Conservation (phyloP, 2,797 vertebrate genomes). For the Channa striata region DNA sequence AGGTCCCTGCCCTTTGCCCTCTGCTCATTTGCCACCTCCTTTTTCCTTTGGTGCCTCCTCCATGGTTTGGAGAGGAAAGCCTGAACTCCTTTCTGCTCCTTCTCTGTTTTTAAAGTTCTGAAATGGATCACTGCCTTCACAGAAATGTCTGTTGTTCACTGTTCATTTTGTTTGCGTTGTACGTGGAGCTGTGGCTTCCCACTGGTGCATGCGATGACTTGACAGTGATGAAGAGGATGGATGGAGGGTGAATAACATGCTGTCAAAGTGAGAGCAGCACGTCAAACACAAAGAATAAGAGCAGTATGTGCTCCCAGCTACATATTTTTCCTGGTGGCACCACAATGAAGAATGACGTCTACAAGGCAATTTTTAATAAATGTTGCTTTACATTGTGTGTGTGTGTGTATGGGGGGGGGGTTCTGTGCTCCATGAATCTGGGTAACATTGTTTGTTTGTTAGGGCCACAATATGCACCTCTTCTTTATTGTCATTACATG, state of each 20-base stretch:
- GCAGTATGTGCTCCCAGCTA: conserved; percentile 10
- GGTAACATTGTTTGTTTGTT: not conserved
- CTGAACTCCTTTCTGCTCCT: not conserved
- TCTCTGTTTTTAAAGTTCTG: conserved; percentile 4
- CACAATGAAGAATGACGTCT: not conserved
- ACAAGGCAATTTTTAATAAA: too few relatives aligned
- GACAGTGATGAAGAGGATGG: conserved; percentile 62
- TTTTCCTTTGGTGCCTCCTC: not conserved
- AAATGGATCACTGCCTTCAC: conserved; percentile 29
- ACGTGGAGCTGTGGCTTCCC: conserved; percentile 1
- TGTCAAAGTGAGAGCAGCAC: conserved; percentile 38
- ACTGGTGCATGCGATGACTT: conserved; percentile 18
- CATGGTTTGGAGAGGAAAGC: not conserved
- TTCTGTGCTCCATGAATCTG: not conserved
- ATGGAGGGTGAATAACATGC: conserved; percentile 40
- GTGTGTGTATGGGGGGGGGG: not conserved
- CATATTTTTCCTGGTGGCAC: not conserved
- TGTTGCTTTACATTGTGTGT: not conserved
- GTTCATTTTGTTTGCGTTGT: conserved; percentile 45
- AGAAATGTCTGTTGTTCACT: conserved; percentile 21
- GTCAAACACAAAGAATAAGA: not conserved
- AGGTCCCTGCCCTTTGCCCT: too few relatives aligned
- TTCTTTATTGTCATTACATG: conserved; percentile 1
- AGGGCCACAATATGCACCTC: not conserved
- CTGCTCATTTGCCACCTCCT: too few relatives aligned